These are phyloP conservation scores for Oscheius sp. DNA, from an alignment of 2,888 invertebrate genomes.

Conservation along the genomic window DNA sequence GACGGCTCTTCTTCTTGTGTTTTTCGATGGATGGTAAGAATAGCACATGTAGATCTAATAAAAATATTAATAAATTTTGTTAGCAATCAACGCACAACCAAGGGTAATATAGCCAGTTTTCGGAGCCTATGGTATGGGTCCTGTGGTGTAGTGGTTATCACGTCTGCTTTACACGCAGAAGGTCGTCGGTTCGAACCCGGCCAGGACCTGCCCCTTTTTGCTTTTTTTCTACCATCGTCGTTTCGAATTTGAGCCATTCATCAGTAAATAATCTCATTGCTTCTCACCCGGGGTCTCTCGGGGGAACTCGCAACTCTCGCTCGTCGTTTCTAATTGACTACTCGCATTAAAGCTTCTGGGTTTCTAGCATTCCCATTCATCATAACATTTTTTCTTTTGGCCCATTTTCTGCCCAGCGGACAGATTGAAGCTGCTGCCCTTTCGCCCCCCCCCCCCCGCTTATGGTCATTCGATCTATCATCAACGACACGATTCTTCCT, in stretches of 20 bases:
- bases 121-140: no score
- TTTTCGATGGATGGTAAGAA: no score
- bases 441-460: neutral
- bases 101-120: no score
- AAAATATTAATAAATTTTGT: no score
- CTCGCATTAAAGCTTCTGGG: constrained; percentile 15
- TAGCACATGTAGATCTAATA: no score
- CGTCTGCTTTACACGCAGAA: constrained; percentile 68
- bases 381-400: neutral
- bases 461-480: neutral
- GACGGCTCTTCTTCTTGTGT: no score
- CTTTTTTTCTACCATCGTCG: no score
- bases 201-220: no score
- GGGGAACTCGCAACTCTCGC: neutral
- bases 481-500: no score
- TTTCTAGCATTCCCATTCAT: neutral
- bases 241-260: neutral
- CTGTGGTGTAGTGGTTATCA: constrained; percentile 65
- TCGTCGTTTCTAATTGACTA: constrained; percentile 19
- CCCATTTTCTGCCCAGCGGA: neutral
- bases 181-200: constrained; percentile 65
- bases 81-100: no score
- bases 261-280: constrained; percentile 19
- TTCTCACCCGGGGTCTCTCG: neutral
- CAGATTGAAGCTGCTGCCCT: neutral